Base-by-base conservation (phyloP, 2,888 invertebrate genomes). In the Rosalia funebris region DNA sequence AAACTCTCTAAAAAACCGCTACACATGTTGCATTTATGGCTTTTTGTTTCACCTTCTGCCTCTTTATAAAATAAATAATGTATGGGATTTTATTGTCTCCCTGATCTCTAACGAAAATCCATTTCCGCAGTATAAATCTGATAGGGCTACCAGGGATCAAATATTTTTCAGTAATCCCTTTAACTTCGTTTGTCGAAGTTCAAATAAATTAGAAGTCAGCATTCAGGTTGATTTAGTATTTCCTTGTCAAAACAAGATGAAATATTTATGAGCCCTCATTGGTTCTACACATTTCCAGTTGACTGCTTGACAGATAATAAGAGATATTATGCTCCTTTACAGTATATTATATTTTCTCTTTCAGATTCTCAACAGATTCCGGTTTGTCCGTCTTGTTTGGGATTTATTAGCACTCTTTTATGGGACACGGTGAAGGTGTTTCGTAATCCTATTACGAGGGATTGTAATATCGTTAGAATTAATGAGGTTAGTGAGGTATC, bases 1-100 rank as follows among this genome's bases (percentile, higher is more conserved):
- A 34, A n/a, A n/a, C 34, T n/a, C n/a, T n/a, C 5, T 34, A 34
- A 7, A 34, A 34, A 34, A 3, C 25, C 25, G 11, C 11, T 34
- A 7, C 34, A 34, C 2, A 5, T 34, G 34, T 34, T 34, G 34
- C 11, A 7, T 34, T 34, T 34, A 34, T 11, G 11, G 11, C 34
- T 34, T 11, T 34, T 9, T 11, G 5, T 34, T 34, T 11, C 34
- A 34, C 34, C 34, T 34, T 34, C 10, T 2, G 34, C 11, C 34
- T 11, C 34, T 34, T 2, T 34, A 34, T 34, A 34, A 34, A 34
- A 34, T 34, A 34, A 34, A 34, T 34, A 34, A n/a, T 34, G 34
- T 34, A 34, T 34, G 10, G 34, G 11, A 34, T 34, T 34, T 34
- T n/a, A 34, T 34, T 34, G 34, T 11, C 11, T 34, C 34, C 11